phyloP scores from a whole-genome alignment of 1,140 invertebrate genomes.

The Leptinotarsa undecemlineata region DNA sequence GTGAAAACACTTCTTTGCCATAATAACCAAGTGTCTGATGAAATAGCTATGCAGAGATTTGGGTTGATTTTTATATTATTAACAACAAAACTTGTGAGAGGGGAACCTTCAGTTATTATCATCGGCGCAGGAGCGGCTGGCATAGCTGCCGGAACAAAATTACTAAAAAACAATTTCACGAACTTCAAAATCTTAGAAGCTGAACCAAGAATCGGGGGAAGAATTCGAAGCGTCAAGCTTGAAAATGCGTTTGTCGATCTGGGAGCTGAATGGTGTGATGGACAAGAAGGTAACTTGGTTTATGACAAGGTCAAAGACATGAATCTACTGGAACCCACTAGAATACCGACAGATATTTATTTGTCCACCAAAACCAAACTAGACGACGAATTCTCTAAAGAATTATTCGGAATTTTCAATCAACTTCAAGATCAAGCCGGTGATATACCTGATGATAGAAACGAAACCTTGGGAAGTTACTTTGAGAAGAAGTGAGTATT shows the following conservation, averaged over 20 bases:
- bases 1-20: too few species aligned
- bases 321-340: slow-evolving; percentile 60
- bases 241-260: slow-evolving; percentile 70
- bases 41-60: not conserved
- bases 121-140: slow-evolving; percentile 65
- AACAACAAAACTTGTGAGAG: not conserved
- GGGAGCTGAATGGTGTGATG: slow-evolving; percentile 85
- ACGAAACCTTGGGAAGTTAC: not conserved
- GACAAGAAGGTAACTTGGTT: slow-evolving; percentile 70
- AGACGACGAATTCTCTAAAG: slow-evolving; percentile 11
- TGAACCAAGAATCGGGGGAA: slow-evolving; percentile 67
- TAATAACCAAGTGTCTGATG: too few species aligned
- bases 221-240: slow-evolving; percentile 64
- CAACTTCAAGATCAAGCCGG: not conserved
- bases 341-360: slow-evolving; percentile 14
- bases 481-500: not conserved
- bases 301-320: slow-evolving; percentile 55
- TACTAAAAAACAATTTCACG: slow-evolving; percentile 59
- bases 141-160: slow-evolving; percentile 61
- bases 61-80: not conserved
- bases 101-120: slow-evolving; percentile 51
- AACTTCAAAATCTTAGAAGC: slow-evolving; percentile 70
- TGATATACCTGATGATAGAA: not conserved
- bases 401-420: slow-evolving; percentile 1
- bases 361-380: slow-evolving; percentile 24